A percentile compares a stretch with the other conserved stretches of the same genome.
Conservation (phyloP, 2,888 invertebrate genomes). For the Agonopterix subpropinquella region DNA sequence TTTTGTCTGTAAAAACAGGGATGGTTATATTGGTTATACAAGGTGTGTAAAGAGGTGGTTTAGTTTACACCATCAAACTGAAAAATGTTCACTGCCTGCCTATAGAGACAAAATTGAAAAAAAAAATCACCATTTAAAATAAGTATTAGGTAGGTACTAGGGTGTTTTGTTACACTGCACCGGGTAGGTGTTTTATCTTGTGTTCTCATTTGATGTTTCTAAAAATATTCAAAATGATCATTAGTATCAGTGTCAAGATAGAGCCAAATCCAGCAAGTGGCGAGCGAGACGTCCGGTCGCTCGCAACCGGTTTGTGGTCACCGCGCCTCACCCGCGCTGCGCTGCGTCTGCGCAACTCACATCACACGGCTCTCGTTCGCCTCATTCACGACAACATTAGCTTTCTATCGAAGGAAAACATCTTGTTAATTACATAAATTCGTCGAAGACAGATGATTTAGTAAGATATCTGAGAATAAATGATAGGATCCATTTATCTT, state of each 20-base stretch:
- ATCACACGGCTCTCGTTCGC: constrained; percentile 29
- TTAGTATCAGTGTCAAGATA: constrained; percentile 3
- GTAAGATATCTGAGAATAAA: constrained; percentile 2
- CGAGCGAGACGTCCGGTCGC: constrained; percentile 24
- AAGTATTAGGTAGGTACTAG: too few species aligned
- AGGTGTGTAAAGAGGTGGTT: too few species aligned
- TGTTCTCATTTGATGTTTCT: too few species aligned
- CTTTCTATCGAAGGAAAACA: constrained; percentile 53
- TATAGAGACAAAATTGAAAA: too few species aligned
- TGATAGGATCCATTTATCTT: constrained; percentile 2
- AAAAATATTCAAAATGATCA: background rate
- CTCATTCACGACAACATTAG: constrained; percentile 48
- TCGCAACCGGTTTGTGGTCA: constrained; percentile 59
- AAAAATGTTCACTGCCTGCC: too few species aligned
- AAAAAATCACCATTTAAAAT: too few species aligned
- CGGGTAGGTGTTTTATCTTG: too few species aligned
- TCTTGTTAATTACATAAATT: constrained; percentile 31
- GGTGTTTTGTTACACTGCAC: too few species aligned
- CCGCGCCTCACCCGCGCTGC: constrained; percentile 40
- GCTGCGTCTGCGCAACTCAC: constrained; percentile 11
- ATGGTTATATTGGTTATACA: too few species aligned
- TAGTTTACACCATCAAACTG: too few species aligned
- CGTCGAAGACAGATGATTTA: constrained; percentile 8
- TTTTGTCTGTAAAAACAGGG: too few species aligned
- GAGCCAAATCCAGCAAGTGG: constrained; percentile 11